phyloP scores from a whole-genome alignment of 2,888 invertebrate species.

The Miltochrista miniata region DNA sequence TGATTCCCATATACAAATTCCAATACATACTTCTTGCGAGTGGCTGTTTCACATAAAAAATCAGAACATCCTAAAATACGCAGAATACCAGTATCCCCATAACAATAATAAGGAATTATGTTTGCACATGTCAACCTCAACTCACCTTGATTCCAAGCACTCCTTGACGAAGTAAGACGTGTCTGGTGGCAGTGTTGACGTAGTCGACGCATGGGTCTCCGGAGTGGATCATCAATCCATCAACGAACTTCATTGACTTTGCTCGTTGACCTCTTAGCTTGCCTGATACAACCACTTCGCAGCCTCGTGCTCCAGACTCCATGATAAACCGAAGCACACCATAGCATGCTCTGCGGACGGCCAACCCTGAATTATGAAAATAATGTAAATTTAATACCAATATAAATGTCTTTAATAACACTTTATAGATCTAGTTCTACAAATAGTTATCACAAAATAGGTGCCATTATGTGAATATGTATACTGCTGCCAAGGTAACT shows the following conservation, averaged over 20 bases:
- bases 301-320: constrained; percentile 98
- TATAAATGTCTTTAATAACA: too few species aligned
- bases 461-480: too few species aligned
- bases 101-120: too few species aligned
- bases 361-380: constrained; percentile 73
- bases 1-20: too few species aligned
- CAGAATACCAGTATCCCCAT: too few species aligned
- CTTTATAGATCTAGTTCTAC: too few species aligned
- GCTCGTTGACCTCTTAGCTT: constrained; percentile 99
- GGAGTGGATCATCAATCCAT: constrained; percentile 99
- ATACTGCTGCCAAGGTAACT: too few species aligned
- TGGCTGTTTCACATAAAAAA: too few species aligned
- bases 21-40: too few species aligned
- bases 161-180: constrained; percentile 97
- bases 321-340: constrained; percentile 99
- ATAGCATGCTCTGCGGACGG: constrained; percentile 96
- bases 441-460: too few species aligned
- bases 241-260: constrained; percentile 99
- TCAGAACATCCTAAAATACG: too few species aligned
- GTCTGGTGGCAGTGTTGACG: constrained; percentile 98
- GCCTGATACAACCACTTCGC: constrained; percentile 99
- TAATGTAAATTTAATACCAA: background rate
- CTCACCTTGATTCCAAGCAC: constrained; percentile 90
- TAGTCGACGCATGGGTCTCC: constrained; percentile 99
- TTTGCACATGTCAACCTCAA: too few species aligned